Base-by-base conservation (phyloP, 1,140 invertebrate species). In the Thalassaphorura encarpata region DNA sequence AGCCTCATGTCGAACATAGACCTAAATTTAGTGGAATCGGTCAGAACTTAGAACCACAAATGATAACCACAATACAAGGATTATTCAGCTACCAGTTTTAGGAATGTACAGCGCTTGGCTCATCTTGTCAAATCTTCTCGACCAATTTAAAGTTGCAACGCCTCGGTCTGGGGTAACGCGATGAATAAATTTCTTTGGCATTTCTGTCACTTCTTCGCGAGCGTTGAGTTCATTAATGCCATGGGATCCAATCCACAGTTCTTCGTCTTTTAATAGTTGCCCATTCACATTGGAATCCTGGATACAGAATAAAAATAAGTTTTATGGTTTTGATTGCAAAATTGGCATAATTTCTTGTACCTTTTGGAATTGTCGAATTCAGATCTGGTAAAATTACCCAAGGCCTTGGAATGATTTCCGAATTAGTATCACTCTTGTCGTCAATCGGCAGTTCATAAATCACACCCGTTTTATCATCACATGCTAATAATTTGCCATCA, bases 1-100 rank as follows among this genome's bases (percentile, higher is more conserved):
- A 23, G 90, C 86, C 72, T 99, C 95, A 69, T 97, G 92, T 58
- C 97, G 94, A 80, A 97, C 86, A 68, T 97, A 98, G 15, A 93
- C 85, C 70, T 76, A 52, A 54, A 26, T 39, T 27, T 36, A 42
- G 3, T 11, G 31, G 21, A 8, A 40, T 54, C 74, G 73, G 62
- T 75, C n/a, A 31, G 19, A 18, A 63, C 13, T 6, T 11, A 15
- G 8, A 11, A 13, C 13, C 13, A 43, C 41, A 11, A 11, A 6
- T 6, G 6, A 19, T 21, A 43, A 11, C 8, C 11, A 13, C 41
- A 43, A 11, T 43, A n/a, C 8, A 19, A n/a, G n/a, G n/a, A n/a
- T n/a, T n/a, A n/a, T n/a, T n/a, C 19, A 19, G 5, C 4, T 73
- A 81, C 83, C 85, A 71, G 86, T 85, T 69, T 76, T 80, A 58